Percentiles rank a stretch among this genome's conserved stretches.
Conservation (phyloP, 2,888 invertebrate genomes). For the Acanthosepion pharaonis region DNA sequence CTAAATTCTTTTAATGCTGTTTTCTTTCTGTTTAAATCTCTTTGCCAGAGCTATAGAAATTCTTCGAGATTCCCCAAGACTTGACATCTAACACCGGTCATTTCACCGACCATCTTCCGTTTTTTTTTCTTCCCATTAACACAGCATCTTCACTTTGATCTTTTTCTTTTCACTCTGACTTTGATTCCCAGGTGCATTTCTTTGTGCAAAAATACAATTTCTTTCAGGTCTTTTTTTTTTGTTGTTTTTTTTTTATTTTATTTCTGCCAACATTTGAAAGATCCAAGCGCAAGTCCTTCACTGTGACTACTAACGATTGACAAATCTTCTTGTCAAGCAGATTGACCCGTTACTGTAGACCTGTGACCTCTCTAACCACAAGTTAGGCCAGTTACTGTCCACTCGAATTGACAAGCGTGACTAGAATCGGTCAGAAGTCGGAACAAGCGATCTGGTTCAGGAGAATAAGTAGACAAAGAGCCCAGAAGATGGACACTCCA, state of each 20-base stretch:
- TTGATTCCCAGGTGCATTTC: background rate
- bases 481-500: background rate
- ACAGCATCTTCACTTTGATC: background rate
- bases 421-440: background rate
- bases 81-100: background rate
- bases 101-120: background rate
- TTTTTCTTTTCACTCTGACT: background rate
- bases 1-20: background rate
- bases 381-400: background rate
- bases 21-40: background rate
- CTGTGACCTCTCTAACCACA: background rate
- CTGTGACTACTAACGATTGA: constrained; percentile 13
- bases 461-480: background rate
- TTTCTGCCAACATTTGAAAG: background rate
- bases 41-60: background rate
- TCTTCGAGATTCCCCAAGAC: background rate
- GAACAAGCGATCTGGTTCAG: background rate
- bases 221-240: background rate
- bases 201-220: background rate
- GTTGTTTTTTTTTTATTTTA: too few species aligned
- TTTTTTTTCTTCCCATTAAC: background rate
- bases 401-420: background rate
- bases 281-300: background rate
- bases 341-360: background rate
- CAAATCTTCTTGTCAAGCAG: background rate